A percentile compares a stretch with the other conserved stretches of the same genome.
phyloP scores from a whole-genome alignment of 2,797 vertebrate species.

The Diplodus sargus region DNA sequence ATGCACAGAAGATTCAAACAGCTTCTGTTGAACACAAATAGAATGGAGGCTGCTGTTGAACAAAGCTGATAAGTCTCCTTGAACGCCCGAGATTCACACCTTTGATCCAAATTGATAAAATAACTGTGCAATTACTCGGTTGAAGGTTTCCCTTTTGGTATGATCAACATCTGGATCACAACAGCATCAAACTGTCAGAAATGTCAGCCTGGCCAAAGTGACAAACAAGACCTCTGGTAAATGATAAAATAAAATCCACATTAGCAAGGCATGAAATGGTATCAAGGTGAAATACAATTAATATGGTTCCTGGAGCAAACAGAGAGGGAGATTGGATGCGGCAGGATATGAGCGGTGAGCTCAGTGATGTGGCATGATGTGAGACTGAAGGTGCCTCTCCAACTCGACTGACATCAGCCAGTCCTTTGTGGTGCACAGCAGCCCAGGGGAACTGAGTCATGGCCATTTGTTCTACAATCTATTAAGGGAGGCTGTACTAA shows the following conservation, averaged over 20 bases:
- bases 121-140: not conserved
- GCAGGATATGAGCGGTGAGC: not conserved
- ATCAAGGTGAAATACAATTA: not conserved
- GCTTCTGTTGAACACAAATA: not conserved
- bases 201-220: not conserved
- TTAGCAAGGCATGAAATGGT: not conserved
- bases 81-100: not conserved
- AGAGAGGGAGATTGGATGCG: slow-evolving; percentile 1
- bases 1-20: not conserved
- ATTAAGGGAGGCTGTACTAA: not conserved
- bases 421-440: slow-evolving; percentile 7
- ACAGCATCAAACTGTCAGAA: not conserved
- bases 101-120: not conserved
- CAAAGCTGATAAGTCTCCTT: not conserved
- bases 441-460: not conserved
- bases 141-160: not conserved
- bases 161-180: not conserved
- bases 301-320: not conserved
- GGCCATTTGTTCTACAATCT: slow-evolving; percentile 13
- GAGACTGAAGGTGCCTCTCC: slow-evolving; percentile 10
- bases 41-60: not conserved
- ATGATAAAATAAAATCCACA: not conserved
- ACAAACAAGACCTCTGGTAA: not conserved
- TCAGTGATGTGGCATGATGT: slow-evolving; percentile 13
- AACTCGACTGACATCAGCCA: slow-evolving; percentile 1